A percentile compares a stretch with the other conserved stretches of the same genome.
Conservation (phyloP, 30 jellyfish, hydroid and myxozoan genomes). For the Clytia hemisphaerica region DNA sequence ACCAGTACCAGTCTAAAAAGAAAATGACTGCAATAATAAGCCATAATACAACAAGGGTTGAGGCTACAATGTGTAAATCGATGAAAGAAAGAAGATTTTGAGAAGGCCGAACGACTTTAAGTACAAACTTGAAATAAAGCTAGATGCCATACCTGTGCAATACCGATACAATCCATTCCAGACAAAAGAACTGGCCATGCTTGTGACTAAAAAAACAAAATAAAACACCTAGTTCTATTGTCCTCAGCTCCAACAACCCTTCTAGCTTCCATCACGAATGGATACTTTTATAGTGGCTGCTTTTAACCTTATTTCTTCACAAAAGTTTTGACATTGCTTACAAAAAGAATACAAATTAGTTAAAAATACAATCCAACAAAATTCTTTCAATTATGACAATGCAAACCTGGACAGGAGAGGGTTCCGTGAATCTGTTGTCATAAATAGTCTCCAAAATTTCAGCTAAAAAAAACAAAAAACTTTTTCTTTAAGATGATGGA, state of each 20-base stretch:
- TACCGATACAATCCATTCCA: conserved; percentile 88
- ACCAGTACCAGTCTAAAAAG: conserved; percentile 98
- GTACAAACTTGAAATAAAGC: too few relatives aligned
- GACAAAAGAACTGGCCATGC: conserved; percentile 98
- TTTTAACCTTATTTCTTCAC: not conserved
- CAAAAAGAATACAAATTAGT: not conserved
- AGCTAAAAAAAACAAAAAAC: conserved; percentile 43
- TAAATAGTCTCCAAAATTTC: conserved; percentile 80
- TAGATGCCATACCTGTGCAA: conserved; percentile 74
- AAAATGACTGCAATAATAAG: not conserved
- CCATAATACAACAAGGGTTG: too few relatives aligned
- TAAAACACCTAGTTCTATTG: not conserved
- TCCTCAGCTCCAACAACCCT: too few relatives aligned
- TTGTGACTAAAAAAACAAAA: conserved; percentile 54
- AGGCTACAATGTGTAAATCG: too few relatives aligned
- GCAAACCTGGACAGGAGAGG: conserved; percentile 96
- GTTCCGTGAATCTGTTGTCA: conserved; percentile 64
- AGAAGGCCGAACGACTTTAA: too few relatives aligned
- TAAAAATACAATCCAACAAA: not conserved
- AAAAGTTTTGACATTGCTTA: not conserved
- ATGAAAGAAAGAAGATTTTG: too few relatives aligned
- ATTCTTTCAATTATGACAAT: too few relatives aligned
- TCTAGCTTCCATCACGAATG: too few relatives aligned
- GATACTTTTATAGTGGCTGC: not conserved
- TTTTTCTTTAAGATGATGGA: not conserved